phyloP scores from a whole-genome alignment of 2,888 invertebrate genomes.

The Cheilosia impressa region DNA sequence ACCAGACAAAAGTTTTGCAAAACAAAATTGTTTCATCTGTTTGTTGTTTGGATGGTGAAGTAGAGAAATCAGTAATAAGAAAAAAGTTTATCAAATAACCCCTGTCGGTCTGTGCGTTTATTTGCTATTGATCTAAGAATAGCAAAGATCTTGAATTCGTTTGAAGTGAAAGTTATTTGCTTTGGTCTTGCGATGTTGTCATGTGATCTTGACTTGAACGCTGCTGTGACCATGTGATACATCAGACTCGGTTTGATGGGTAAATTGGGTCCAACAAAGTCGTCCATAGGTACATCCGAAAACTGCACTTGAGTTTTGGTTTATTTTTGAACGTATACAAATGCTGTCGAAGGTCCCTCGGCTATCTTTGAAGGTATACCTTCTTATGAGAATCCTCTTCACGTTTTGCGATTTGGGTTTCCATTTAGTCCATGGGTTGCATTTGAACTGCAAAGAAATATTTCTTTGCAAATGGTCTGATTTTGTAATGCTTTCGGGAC shows the following conservation, averaged over 20 bases:
- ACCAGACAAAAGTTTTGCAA: slow-evolving; percentile 30
- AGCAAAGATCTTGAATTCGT: slow-evolving; percentile 56
- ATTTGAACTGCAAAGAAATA: no score
- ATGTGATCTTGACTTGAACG: slow-evolving; percentile 67
- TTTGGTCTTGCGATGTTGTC: slow-evolving; percentile 32
- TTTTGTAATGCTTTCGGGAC: no score
- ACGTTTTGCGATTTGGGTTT: no score
- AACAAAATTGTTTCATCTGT: slow-evolving; percentile 11
- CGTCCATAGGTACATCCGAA: background rate
- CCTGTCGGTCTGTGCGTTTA: background rate
- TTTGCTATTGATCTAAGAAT: slow-evolving; percentile 34
- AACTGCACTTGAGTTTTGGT: background rate
- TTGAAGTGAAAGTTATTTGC: slow-evolving; percentile 68
- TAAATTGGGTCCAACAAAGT: slow-evolving; percentile 2
- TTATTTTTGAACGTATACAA: background rate
- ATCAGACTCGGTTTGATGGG: slow-evolving; percentile 17
- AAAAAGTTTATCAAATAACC: background rate
- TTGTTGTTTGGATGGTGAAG: slow-evolving; percentile 22
- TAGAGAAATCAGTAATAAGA: background rate
- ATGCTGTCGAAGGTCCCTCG: no score
- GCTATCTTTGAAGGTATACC: no score
- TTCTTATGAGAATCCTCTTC: no score
- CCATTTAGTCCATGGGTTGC: no score
- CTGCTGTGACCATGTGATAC: slow-evolving; percentile 48
- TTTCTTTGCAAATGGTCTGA: no score